Conservation (phyloP, 1,140 invertebrate genomes). For the Ceratosolen fusciceps region DNA sequence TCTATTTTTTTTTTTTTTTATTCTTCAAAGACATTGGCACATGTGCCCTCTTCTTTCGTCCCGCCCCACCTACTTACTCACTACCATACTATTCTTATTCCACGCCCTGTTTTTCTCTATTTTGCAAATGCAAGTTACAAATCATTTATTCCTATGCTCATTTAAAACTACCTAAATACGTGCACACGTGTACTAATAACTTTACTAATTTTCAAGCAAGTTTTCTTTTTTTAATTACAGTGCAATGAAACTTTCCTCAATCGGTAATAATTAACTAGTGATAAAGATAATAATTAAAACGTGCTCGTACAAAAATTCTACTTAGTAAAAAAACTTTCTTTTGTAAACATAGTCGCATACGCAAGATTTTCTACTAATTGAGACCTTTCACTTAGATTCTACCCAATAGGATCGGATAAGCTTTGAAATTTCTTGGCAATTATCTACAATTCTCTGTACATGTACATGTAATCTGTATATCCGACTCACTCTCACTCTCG, state of each 20-base stretch:
- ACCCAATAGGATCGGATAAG: slow-evolving; percentile 39
- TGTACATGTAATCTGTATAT: neutral
- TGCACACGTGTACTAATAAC: too few species aligned
- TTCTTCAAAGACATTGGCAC: too few species aligned
- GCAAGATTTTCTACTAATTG: neutral
- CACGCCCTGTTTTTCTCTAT: neutral
- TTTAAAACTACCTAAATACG: too few species aligned
- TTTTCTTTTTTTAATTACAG: neutral
- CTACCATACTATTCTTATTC: neutral
- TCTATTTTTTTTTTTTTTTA: too few species aligned
- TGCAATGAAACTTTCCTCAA: neutral
- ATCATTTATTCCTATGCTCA: neutral
- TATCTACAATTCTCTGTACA: slow-evolving; percentile 22
- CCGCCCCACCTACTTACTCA: too few species aligned
- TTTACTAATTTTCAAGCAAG: neutral
- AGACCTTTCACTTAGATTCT: slow-evolving; percentile 27
- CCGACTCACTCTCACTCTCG: neutral
- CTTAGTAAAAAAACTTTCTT: neutral
- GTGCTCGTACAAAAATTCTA: neutral
- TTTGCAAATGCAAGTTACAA: neutral
- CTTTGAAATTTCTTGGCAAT: slow-evolving; percentile 35
- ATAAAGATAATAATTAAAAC: neutral
- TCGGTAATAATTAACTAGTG: neutral
- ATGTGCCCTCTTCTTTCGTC: too few species aligned
- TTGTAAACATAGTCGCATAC: neutral